Base-by-base conservation (phyloP, 2,888 invertebrate species). In the Periphyllus acericola region DNA sequence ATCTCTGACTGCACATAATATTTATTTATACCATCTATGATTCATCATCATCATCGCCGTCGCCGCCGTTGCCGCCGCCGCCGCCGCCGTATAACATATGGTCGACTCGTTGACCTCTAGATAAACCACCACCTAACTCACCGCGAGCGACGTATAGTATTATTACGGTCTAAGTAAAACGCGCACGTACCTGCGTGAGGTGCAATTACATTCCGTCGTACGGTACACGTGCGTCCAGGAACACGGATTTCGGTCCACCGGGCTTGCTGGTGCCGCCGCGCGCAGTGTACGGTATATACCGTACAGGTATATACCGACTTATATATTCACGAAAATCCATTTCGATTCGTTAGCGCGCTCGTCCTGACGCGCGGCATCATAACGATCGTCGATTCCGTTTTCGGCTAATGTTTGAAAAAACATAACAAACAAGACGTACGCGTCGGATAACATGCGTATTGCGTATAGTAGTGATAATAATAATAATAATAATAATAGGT, bases 101-200 rank as follows among this genome's bases (percentile, higher is more conserved):
- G 83, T 83, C 60, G 83, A 83, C 75, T 75, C 60, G 83, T 76
- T 75, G 83, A 84, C 83, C 83, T 84, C 83, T 76, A 84, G 40
- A 83, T 74, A 32, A 83, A 75, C 75, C 80, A 60, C 75, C 83
- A 29, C 66, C 34, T 32, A 40, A 40, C 36, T 68, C 46, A 32
- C 71, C 34, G 82, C 82, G 29, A 46, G 5, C 81, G 46, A 4
- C 81, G 46, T 46, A 36, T 36, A 36, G 3, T 36, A 36, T 36
- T 6, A 46, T 46, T 71, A 71, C n/a, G n/a, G n/a, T 71, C 32
- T 9, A 32, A 71, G 71, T 71, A 14, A 71, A 14, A 71, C 29
- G 71, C 14, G 68, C n/a, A 14, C 14, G 68, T 29, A n/a, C 46
- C n/a, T 8, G 25, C 66, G 29, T 17, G 32, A 71, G 71, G 71